These are phyloP conservation scores for Fistularia tabacaria DNA, from an alignment of 2,797 vertebrate genomes.

Conservation along the genomic window DNA sequence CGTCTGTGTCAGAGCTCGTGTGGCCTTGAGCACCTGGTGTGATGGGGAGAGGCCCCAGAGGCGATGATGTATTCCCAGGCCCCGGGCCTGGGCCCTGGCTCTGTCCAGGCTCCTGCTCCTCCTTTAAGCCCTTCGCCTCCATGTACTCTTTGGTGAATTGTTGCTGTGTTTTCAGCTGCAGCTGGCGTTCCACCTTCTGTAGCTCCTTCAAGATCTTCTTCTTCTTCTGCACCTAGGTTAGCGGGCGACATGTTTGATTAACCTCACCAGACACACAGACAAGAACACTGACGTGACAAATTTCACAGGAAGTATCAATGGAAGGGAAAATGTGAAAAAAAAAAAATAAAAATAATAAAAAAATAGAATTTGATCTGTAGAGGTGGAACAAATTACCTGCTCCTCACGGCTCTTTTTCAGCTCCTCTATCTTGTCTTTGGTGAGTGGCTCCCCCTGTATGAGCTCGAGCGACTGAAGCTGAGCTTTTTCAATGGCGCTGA, in stretches of 20 bases:
- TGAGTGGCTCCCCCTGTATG: slow-evolving; percentile 97
- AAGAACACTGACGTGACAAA: too few relatives aligned
- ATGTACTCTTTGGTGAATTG: slow-evolving; percentile 99
- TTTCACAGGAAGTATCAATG: too few relatives aligned
- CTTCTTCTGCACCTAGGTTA: slow-evolving; percentile 95
- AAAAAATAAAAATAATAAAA: too few relatives aligned
- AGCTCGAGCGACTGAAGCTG: slow-evolving; percentile 96
- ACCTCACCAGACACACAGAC: slow-evolving; percentile 12
- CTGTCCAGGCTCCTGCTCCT: slow-evolving; percentile 82
- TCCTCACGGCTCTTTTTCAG: slow-evolving; percentile 97
- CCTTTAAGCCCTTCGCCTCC: slow-evolving; percentile 97
- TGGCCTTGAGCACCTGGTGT: slow-evolving; percentile 65
- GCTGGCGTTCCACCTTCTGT: slow-evolving; percentile 98
- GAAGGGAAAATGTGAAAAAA: too few relatives aligned
- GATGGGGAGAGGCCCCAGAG: slow-evolving; percentile 54
- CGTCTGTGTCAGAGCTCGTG: slow-evolving; percentile 80
- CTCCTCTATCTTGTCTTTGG: slow-evolving; percentile 99
- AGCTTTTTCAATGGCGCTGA: slow-evolving; percentile 97
- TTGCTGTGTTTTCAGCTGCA: slow-evolving; percentile 99
- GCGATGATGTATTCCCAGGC: slow-evolving; percentile 67
- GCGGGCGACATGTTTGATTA: slow-evolving; percentile 67
- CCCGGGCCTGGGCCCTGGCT: slow-evolving; percentile 82
- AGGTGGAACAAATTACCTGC: slow-evolving; percentile 77
- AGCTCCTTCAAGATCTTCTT: slow-evolving; percentile 99
- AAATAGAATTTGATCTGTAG: too few relatives aligned